A percentile compares a stretch with the other conserved stretches of the same genome.
Conservation (phyloP, 2,888 invertebrate species). For the Notocelia uddmanniana region DNA sequence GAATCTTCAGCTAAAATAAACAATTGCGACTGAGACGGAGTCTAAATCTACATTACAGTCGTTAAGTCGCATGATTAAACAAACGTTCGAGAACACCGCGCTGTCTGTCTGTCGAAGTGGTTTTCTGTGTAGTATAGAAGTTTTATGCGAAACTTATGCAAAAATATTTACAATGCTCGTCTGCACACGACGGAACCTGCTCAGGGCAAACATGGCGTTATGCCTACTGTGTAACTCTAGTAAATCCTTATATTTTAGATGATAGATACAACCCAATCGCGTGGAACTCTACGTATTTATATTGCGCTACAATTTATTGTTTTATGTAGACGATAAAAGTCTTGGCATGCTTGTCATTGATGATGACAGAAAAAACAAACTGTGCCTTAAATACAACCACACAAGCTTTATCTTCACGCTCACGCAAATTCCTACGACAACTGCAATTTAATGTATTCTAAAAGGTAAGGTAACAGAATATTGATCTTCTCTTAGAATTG, state of each 20-base stretch:
- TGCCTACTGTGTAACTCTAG: neutral
- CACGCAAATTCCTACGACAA: slow-evolving; percentile 15
- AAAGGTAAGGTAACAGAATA: neutral
- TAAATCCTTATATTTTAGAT: slow-evolving; percentile 1
- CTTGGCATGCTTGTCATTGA: slow-evolving; percentile 24
- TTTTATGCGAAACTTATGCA: slow-evolving; percentile 50
- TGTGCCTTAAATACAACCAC: slow-evolving; percentile 25
- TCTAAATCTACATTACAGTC: slow-evolving; percentile 40
- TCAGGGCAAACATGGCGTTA: slow-evolving; percentile 12
- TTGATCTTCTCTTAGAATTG: neutral
- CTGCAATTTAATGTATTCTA: slow-evolving; percentile 15
- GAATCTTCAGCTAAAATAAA: slow-evolving; percentile 27
- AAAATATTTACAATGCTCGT: slow-evolving; percentile 35
- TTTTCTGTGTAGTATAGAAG: slow-evolving; percentile 65
- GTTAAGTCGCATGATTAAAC: slow-evolving; percentile 44
- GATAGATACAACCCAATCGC: neutral
- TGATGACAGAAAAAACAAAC: slow-evolving; percentile 37
- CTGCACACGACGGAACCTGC: slow-evolving; percentile 8
- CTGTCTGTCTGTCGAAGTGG: slow-evolving; percentile 61
- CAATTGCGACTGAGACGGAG: slow-evolving; percentile 24
- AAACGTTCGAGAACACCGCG: slow-evolving; percentile 53
- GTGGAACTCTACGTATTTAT: neutral
- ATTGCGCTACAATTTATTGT: slow-evolving; percentile 25
- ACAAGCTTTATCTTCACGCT: slow-evolving; percentile 15
- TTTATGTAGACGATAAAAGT: slow-evolving; percentile 30